Evolutionary conservation across 2,797 vertebrate species (phyloP).

Genomic region (Salarias fasciatus): DNA sequence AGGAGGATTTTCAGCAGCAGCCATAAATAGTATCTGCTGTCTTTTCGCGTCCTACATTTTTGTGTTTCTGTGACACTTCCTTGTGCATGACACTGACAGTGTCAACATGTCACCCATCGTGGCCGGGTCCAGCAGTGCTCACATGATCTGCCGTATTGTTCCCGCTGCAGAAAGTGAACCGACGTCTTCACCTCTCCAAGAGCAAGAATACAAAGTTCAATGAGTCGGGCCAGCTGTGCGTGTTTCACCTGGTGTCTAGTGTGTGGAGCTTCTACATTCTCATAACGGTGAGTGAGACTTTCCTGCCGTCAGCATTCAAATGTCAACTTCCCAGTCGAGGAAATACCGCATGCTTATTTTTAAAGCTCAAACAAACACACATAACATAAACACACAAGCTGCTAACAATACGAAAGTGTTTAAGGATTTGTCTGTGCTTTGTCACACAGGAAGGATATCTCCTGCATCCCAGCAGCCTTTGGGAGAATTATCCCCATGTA

Average conservation of each 20-base stretch:
- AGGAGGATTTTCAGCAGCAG: conserved; percentile 22
- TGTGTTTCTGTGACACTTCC: conserved; percentile 34
- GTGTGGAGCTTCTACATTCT: conserved; percentile 93
- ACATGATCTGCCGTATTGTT: conserved; percentile 29
- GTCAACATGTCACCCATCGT: not conserved
- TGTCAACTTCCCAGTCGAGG: not conserved
- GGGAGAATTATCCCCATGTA: conserved; percentile 97
- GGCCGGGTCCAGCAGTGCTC: conserved; percentile 9
- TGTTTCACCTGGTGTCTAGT: conserved; percentile 93
- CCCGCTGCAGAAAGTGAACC: conserved; percentile 92
- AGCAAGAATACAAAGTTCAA: conserved; percentile 98
- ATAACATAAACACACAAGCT: not conserved
- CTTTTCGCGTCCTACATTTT: conserved; percentile 44
- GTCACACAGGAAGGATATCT: conserved; percentile 91
- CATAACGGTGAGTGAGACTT: conserved; percentile 85
- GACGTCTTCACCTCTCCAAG: conserved; percentile 96
- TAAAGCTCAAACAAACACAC: not conserved
- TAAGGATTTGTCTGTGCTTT: conserved; percentile 1
- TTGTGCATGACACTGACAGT: conserved; percentile 33
- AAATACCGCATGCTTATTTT: not conserved
- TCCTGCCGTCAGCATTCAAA: not conserved
- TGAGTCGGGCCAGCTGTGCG: conserved; percentile 94
- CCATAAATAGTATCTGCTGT: conserved; percentile 46
- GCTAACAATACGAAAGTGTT: not conserved
- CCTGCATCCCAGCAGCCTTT: conserved; percentile 92